Conservation (phyloP, 2,888 invertebrate genomes). For the Branchinecta sandiegonensis region DNA sequence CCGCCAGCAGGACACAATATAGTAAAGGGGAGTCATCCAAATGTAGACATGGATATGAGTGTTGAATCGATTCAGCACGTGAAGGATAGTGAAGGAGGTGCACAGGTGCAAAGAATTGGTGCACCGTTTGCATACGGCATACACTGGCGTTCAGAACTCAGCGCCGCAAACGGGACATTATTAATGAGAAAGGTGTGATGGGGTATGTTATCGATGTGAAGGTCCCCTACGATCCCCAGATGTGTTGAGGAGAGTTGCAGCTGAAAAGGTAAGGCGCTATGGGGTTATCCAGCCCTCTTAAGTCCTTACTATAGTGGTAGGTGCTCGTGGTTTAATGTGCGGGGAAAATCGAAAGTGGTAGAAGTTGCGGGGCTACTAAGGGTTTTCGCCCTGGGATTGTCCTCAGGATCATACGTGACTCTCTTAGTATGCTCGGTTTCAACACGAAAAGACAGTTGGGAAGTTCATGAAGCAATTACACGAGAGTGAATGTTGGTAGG, state of each 20-base stretch:
- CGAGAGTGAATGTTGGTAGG: too few species aligned
- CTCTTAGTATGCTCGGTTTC: background rate
- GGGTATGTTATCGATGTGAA: background rate
- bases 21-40: background rate
- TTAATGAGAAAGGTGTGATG: background rate
- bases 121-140: background rate
- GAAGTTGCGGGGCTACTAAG: background rate
- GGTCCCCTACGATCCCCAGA: background rate
- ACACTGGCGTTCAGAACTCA: background rate
- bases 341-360: background rate
- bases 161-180: conserved; percentile 1
- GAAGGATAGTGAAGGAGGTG: background rate
- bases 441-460: too few species aligned
- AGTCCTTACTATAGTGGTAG: background rate
- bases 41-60: background rate
- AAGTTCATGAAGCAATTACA: too few species aligned
- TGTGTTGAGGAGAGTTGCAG: background rate
- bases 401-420: background rate
- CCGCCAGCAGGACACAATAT: background rate
- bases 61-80: background rate
- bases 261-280: background rate
- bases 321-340: background rate
- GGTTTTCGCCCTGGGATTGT: background rate
- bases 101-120: background rate
- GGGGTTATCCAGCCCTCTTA: background rate